Conservation (phyloP, 2,888 invertebrate species). For the Therioaphis trifolii region DNA sequence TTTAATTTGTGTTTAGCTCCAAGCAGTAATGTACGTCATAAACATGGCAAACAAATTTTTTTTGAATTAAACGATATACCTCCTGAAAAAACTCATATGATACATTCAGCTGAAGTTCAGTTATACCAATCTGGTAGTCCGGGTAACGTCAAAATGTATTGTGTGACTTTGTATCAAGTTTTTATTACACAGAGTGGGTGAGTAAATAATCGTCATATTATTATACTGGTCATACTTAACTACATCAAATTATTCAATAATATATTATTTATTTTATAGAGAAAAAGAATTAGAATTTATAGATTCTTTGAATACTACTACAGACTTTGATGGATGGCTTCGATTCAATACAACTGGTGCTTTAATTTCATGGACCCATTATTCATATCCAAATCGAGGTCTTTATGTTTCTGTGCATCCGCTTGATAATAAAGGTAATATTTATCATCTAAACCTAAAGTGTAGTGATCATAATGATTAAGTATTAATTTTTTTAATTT, state of each 20-base stretch:
- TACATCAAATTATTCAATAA: not conserved
- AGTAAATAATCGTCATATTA: conserved; percentile 65
- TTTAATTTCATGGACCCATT: conserved; percentile 81
- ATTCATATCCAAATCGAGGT: conserved; percentile 84
- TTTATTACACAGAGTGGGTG: conserved; percentile 77
- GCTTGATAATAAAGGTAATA: conserved; percentile 76
- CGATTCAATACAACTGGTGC: conserved; percentile 86
- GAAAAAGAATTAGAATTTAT: conserved; percentile 80
- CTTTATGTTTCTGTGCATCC: conserved; percentile 85
- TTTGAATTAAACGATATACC: conserved; percentile 92
- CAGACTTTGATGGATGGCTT: conserved; percentile 85
- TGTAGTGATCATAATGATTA: too few relatives aligned
- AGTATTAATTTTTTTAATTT: too few relatives aligned
- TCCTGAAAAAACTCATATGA: conserved; percentile 75
- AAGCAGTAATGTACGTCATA: conserved; percentile 80
- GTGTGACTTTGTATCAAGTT: conserved; percentile 77
- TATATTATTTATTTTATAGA: conserved; percentile 67
- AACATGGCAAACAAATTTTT: conserved; percentile 88
- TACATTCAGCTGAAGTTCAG: conserved; percentile 87
- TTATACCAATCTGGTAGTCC: conserved; percentile 74
- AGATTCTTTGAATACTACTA: conserved; percentile 81
- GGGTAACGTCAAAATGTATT: conserved; percentile 72
- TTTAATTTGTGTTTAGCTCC: conserved; percentile 70
- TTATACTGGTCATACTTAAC: not conserved
- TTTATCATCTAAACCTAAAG: too few relatives aligned